Conservation (phyloP, 2,888 invertebrate genomes). For the Clivina fossor region DNA sequence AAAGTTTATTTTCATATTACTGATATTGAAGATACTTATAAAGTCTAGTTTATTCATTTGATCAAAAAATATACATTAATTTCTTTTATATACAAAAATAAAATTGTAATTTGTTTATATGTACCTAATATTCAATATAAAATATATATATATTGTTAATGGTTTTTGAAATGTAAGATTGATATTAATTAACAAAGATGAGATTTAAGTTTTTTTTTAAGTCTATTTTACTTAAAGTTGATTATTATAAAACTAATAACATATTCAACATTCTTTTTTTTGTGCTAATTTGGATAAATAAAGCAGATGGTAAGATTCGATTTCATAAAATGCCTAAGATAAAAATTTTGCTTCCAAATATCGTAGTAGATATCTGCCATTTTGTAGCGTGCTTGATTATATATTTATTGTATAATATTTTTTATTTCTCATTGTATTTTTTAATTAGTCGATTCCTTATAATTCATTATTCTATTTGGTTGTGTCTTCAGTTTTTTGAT, state of each 20-base stretch:
- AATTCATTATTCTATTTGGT: background rate
- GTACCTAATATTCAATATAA: too few relatives aligned
- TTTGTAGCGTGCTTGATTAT: constrained; percentile 45
- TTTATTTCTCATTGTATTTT: constrained; percentile 39
- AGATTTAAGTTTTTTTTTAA: background rate
- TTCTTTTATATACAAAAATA: too few relatives aligned
- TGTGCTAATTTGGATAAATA: constrained; percentile 54
- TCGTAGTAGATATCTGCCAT: constrained; percentile 36
- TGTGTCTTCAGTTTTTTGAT: constrained; percentile 24
- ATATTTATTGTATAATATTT: constrained; percentile 29
- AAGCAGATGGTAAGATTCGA: constrained; percentile 57
- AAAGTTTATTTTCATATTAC: too few relatives aligned
- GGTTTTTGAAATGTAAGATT: too few relatives aligned
- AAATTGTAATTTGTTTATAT: too few relatives aligned
- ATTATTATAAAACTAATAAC: too few relatives aligned
- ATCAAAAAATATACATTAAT: too few relatives aligned
- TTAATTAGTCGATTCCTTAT: constrained; percentile 30
- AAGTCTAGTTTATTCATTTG: too few relatives aligned
- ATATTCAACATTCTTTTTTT: constrained; percentile 43
- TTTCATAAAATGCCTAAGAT: constrained; percentile 42
- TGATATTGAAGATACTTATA: too few relatives aligned
- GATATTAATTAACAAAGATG: too few relatives aligned
- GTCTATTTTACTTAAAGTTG: background rate
- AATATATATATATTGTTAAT: too few relatives aligned
- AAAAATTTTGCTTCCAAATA: constrained; percentile 36